These are phyloP conservation scores for Nothocercus nigrocapillus DNA, from an alignment of 2,113 vertebrate species.

Conservation along the genomic window DNA sequence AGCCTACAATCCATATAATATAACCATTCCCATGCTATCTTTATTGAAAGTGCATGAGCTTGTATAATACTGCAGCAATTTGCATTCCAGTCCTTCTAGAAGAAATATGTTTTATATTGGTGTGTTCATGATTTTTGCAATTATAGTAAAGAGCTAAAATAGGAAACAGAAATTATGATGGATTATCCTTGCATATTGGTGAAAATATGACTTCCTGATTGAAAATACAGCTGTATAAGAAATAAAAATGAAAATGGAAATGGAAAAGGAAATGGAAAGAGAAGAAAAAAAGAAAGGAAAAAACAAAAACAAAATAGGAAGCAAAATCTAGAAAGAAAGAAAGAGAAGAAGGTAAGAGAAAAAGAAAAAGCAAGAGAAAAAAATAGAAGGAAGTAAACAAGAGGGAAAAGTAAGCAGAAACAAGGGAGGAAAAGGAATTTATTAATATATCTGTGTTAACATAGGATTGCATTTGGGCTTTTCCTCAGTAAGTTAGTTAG, in stretches of 20 bases:
- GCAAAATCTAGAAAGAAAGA: not conserved
- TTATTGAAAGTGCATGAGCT: not conserved
- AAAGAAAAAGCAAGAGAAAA: not conserved
- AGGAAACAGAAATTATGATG: not conserved
- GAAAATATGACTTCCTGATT: not conserved
- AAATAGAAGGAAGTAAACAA: not conserved
- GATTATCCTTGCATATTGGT: not conserved
- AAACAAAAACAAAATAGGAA: not conserved
- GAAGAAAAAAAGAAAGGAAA: fast-evolving
- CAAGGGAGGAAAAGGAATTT: not conserved
- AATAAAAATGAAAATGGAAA: no score
- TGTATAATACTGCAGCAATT: not conserved
- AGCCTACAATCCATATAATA: not conserved
- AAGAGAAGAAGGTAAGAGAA: not conserved
- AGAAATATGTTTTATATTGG: not conserved
- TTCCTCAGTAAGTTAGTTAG: not conserved
- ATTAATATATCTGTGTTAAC: not conserved
- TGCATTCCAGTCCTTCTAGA: not conserved
- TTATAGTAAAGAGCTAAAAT: not conserved
- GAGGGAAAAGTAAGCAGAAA: not conserved
- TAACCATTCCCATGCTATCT: not conserved
- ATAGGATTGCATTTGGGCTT: not conserved
- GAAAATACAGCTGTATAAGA: not conserved
- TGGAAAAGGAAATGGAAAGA: not conserved
- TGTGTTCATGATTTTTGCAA: not conserved